Base-by-base conservation (phyloP, 1,140 invertebrate genomes). In the Camponotus pennsylvanicus region DNA sequence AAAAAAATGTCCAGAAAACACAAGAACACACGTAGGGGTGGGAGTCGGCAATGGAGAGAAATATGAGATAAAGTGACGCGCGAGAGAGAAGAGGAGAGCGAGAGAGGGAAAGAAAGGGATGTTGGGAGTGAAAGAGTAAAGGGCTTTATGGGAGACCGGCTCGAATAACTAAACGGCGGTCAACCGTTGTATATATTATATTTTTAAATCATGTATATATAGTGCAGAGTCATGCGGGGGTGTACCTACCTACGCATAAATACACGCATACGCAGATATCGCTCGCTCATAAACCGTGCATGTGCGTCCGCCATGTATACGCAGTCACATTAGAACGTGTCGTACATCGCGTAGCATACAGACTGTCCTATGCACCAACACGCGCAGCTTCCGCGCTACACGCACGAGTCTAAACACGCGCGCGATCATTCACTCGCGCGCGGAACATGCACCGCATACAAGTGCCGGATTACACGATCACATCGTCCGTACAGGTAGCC, bases 161-260 rank as follows among this genome's bases (percentile, higher is more conserved):
- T 73, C 85, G 86, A 86, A 70, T 92, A 87, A 90, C 57, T 92
- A 92, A 91, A 85, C 89, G 86, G 75, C 87, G 90, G 80, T 89
- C 86, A 90, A 67, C 86, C 90, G 88, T 78, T 90, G 91, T 92
- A 92, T 91, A 92, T 91, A 92, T 92, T 92, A 91, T 92, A 92
- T 92, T 92, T 92, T 92, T 90, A 92, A 92, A 92, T 92, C 91
- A 92, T 86, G 69, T 61, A 87, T 76, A 87, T 57, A 40, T 49
- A 32, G 45, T 13, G 45, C 45, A 3, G 11, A 52, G 61, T 59
- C 85, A 42, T 27, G 32, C 27, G 61, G 37, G 70, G 80, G 67
- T 40, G 70, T 84, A 59, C n/a, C 80, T 37, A 70, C 64, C 45
- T 63, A 45, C 55, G 21, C 42, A 27, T 18, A 42, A 37, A 45